phyloP scores from a whole-genome alignment of 2,113 vertebrate species.

The Arvicanthis niloticus region DNA sequence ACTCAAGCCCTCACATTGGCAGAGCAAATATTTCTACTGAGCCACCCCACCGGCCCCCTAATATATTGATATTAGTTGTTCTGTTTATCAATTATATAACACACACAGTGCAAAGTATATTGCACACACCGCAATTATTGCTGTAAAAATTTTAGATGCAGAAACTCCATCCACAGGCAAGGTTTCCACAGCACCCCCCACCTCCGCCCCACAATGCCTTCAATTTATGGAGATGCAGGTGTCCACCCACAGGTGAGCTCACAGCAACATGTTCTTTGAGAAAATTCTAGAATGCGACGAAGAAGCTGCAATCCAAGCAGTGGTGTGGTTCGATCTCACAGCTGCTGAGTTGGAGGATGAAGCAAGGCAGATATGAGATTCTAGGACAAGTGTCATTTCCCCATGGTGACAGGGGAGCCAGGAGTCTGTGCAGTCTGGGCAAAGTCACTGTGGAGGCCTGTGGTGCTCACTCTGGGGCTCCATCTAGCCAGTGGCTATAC shows the following conservation, averaged over 20 bases:
- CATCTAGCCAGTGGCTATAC: not conserved
- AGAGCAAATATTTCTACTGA: not conserved
- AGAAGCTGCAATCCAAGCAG: not conserved
- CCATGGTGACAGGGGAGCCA: accelerated
- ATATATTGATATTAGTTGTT: not conserved
- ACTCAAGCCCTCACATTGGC: not conserved
- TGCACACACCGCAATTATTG: not conserved
- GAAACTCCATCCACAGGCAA: not conserved
- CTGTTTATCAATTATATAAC: not conserved
- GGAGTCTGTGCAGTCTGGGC: accelerated
- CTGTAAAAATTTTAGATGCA: not conserved
- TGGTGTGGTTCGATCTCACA: accelerated
- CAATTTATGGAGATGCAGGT: not conserved
- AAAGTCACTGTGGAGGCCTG: accelerated
- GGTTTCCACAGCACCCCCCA: not conserved
- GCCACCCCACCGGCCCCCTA: not conserved
- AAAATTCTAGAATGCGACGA: not conserved
- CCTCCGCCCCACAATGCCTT: not conserved
- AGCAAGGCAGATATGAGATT: not conserved
- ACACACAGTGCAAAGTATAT: no score
- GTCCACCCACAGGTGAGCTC: not conserved
- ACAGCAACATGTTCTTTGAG: accelerated
- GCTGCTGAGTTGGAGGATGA: not conserved
- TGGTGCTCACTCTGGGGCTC: not conserved
- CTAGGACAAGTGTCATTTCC: not conserved